Evolutionary conservation across 2,797 vertebrate genomes (phyloP).

Genomic region (Urocyon cinereoargenteus): DNA sequence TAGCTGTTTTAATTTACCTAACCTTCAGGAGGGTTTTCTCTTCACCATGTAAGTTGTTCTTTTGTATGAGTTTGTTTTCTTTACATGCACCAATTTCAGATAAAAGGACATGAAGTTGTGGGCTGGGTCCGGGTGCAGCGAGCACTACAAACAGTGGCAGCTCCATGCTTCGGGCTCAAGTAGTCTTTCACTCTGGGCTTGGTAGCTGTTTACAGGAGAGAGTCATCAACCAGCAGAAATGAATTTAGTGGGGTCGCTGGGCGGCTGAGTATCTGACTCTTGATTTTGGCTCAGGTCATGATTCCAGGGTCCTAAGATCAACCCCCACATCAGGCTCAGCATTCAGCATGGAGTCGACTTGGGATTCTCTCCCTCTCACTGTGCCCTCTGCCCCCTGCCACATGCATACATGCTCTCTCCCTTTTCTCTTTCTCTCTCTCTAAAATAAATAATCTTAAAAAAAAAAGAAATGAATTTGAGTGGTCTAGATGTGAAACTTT

Average conservation of each 20-base stretch:
- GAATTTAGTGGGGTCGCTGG: background rate
- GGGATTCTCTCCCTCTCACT: background rate
- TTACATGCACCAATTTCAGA: background rate
- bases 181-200: background rate
- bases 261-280: background rate
- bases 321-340: background rate
- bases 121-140: background rate
- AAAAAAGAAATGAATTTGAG: background rate
- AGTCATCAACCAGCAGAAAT: background rate
- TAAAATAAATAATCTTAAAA: background rate
- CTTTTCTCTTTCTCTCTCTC: background rate
- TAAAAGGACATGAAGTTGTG: background rate
- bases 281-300: background rate
- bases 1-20: background rate
- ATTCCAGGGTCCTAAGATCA: background rate
- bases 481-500: background rate
- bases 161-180: background rate
- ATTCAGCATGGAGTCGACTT: background rate
- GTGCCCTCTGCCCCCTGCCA: background rate
- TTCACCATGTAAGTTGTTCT: background rate
- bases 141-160: rapidly evolving
- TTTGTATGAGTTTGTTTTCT: background rate
- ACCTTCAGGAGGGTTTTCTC: background rate
- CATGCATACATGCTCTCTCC: background rate
- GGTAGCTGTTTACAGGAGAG: background rate